These are phyloP conservation scores for Smutsia gigantea DNA, from an alignment of 2,797 vertebrate species.

Conservation along the genomic window DNA sequence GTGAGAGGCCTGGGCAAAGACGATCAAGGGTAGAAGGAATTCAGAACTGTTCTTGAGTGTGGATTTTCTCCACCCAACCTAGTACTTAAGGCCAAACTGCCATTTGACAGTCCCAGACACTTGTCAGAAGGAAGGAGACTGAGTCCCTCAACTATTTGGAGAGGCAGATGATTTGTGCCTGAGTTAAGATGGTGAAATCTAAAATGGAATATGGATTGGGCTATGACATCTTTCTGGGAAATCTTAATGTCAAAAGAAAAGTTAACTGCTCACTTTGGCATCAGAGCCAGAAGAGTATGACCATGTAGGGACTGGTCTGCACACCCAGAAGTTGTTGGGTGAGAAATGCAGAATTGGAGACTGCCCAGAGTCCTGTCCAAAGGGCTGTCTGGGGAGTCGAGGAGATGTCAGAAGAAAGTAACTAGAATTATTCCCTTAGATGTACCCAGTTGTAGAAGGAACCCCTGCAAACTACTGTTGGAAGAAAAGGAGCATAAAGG, in stretches of 20 bases:
- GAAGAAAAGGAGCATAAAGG: neutral
- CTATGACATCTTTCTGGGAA: neutral
- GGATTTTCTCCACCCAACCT: neutral
- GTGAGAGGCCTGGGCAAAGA: neutral
- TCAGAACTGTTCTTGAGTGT: neutral
- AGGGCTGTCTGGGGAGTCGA: neutral
- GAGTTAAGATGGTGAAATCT: neutral
- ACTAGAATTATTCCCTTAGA: neutral
- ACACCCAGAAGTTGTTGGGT: neutral
- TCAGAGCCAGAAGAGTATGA: neutral
- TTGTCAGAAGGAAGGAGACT: neutral
- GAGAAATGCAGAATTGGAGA: neutral
- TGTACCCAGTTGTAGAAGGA: neutral
- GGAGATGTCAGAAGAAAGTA: neutral
- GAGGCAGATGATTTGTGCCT: neutral
- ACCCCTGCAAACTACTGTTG: neutral
- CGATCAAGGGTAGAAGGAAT: neutral
- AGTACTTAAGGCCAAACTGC: neutral
- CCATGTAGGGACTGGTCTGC: neutral
- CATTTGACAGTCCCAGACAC: neutral
- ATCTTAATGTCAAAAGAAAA: neutral
- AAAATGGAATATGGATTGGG: neutral
- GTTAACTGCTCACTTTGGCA: neutral
- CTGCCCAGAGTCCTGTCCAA: neutral
- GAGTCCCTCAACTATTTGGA: neutral